Percentiles rank a stretch among this genome's conserved stretches.
Evolutionary conservation across 2,797 vertebrate genomes (phyloP).

Genomic region (Rhynchonycteris naso): DNA sequence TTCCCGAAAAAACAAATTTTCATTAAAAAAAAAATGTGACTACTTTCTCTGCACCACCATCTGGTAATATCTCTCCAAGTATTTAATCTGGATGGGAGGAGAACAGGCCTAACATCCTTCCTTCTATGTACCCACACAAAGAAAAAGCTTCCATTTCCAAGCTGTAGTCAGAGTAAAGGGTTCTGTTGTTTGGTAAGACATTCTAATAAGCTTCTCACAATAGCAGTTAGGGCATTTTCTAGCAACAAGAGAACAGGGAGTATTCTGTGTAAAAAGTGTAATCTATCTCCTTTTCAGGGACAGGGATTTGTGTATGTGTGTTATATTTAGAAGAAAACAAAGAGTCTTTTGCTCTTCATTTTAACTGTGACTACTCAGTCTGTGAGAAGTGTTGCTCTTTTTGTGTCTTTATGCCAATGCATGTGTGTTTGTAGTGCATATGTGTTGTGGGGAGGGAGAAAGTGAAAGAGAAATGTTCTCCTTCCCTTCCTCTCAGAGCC

Average conservation of each 20-base stretch:
- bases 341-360: neutral
- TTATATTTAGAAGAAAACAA: neutral
- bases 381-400: neutral
- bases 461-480: neutral
- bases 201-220: conserved; percentile 39
- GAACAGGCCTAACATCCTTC: neutral
- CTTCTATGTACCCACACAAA: neutral
- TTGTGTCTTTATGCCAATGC: neutral
- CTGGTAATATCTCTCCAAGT: neutral
- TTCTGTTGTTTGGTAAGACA: conserved; percentile 41
- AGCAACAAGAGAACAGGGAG: conserved; percentile 23
- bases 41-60: neutral
- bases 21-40: neutral
- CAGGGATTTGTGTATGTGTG: conserved; percentile 2
- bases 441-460: neutral
- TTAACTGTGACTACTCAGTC: conserved; percentile 11
- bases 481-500: neutral
- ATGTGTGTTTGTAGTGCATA: neutral
- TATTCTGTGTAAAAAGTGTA: conserved; percentile 34
- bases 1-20: conserved; percentile 34
- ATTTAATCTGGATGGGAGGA: neutral
- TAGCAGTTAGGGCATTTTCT: conserved; percentile 34
- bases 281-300: neutral
- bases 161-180: neutral
- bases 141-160: conserved; percentile 23